Evolutionary conservation across 2,797 vertebrate species (phyloP).

Genomic region (Falco novaeseelandiae): DNA sequence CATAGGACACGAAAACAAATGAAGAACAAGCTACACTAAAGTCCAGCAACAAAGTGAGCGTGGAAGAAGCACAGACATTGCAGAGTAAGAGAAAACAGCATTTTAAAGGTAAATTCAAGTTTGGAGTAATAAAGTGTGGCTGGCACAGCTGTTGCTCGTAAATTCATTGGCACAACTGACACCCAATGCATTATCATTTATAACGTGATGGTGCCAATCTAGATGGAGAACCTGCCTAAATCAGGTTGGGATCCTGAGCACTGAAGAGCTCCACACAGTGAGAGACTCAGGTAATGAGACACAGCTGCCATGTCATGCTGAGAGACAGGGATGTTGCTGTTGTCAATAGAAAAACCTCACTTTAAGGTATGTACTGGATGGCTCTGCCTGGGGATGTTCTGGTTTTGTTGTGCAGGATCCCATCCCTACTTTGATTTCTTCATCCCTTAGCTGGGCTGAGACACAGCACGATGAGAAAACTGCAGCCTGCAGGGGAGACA

Average conservation of each 20-base stretch:
- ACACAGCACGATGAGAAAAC: background rate
- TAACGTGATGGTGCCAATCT: fast-evolving
- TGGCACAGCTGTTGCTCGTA: background rate
- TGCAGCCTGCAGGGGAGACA: background rate
- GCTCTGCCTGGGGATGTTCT: background rate
- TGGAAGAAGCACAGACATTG: background rate
- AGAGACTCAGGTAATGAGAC: background rate
- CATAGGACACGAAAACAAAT: background rate
- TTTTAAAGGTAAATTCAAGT: background rate
- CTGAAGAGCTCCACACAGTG: background rate
- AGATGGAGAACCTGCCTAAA: background rate
- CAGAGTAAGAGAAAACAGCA: background rate
- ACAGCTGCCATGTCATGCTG: fast-evolving
- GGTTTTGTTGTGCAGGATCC: background rate
- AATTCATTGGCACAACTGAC: background rate
- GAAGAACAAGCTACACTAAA: background rate
- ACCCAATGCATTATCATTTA: background rate
- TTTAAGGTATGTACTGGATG: background rate
- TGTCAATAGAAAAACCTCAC: background rate
- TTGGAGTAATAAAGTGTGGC: background rate
- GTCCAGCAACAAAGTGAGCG: background rate
- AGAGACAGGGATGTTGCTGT: background rate
- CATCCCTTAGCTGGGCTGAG: background rate
- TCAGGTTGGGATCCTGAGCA: background rate
- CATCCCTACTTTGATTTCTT: background rate